Base-by-base conservation (phyloP, 2,888 invertebrate genomes). In the Anoplius nigerrimus region DNA sequence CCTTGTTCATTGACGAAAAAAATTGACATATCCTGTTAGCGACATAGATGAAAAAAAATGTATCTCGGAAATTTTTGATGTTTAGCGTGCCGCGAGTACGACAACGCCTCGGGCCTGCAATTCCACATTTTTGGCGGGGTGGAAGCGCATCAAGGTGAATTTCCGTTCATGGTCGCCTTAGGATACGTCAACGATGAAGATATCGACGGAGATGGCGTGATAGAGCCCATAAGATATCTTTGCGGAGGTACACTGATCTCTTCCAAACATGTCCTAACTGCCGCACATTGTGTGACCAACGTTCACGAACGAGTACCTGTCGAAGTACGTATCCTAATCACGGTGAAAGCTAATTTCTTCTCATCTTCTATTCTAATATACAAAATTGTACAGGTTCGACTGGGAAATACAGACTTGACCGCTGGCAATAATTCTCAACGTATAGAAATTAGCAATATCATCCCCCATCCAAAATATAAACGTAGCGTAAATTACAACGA, bases 221-320 rank as follows among this genome's bases (percentile, higher is more conserved):
- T 63, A 6, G 63, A 66, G 43, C 11, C 52, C 2, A 75, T 86
- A 0, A 72, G 62, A 46, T 88, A 87, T 34, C 60, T 52, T 1
- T 88, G 88, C 53, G 87, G 87, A 0, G 88, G 87, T 15, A 82
- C 84, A 15, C 72, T 88, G 59, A 87, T 88, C 59, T 83, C 86
- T 0, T 22, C 70, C 1, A 69, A 74, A 34, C 80, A 84, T 27
- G 78, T 88, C 2, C 69, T 88, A 5, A 87, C 87, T 0, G 87
- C 88, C 2, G 88, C 87, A 3, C 88, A 88, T 61, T 88, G 88
- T 58, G 84, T 87, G 18, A 82, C 43, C 24, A 87, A 86, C 63
- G 27, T 80, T 11, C 45, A 84, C 13, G 71, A 81, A 3, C 55
- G 54, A 13, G 70, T 79, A 2, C 88, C 88, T 0, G 52, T 82